Evolutionary conservation across 2,113 vertebrate genomes (phyloP).

Genomic region (Progne subis): DNA sequence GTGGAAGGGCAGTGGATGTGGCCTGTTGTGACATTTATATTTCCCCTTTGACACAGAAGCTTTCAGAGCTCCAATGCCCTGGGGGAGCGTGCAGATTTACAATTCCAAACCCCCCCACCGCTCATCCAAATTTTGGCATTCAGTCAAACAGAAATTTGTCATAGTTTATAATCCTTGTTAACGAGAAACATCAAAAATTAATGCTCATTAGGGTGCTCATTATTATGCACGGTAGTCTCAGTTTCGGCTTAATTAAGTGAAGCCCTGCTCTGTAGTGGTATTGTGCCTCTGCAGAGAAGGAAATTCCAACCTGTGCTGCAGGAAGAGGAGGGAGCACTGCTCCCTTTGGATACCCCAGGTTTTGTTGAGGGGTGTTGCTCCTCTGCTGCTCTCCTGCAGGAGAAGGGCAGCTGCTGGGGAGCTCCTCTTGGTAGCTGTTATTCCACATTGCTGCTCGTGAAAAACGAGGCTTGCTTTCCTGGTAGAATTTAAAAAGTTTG

Average conservation of each 20-base stretch:
- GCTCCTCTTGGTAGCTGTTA: constrained; percentile 7
- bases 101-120: constrained; percentile 42
- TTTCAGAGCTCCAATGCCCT: constrained; percentile 31
- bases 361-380: neutral
- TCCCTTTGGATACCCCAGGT: neutral
- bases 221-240: constrained; percentile 75
- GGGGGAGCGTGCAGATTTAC: constrained; percentile 49
- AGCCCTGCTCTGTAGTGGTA: constrained; percentile 61
- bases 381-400: neutral
- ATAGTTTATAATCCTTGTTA: constrained; percentile 80
- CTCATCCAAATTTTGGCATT: constrained; percentile 71
- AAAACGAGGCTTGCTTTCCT: neutral
- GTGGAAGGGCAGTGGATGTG: constrained; percentile 11
- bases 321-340: neutral
- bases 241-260: constrained; percentile 79
- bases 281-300: constrained; percentile 28
- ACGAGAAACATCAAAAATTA: constrained; percentile 82
- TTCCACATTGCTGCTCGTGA: neutral
- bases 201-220: constrained; percentile 78
- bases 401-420: neutral
- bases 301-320: neutral
- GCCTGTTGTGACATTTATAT: constrained; percentile 40
- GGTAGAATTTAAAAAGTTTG: neutral
- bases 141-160: constrained; percentile 80
- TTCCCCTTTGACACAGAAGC: constrained; percentile 45